Evolutionary conservation across 2,113 vertebrate species (phyloP).

Genomic region (Opisthocomus hoazin): DNA sequence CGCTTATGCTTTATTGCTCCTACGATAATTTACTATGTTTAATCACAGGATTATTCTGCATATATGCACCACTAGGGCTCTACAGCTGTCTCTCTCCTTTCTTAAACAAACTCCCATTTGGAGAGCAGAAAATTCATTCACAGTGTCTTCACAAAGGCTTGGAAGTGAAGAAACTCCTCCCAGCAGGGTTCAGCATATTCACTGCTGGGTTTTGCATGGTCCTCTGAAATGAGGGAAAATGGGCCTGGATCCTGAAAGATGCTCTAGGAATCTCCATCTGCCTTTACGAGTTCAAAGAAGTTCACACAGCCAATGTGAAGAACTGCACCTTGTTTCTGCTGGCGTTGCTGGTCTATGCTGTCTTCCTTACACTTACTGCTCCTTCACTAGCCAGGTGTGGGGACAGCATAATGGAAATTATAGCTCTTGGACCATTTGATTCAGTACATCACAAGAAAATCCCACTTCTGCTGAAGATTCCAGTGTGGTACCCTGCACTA

Average conservation of each 20-base stretch:
- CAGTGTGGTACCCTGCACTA: conserved; percentile 71
- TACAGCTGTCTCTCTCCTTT: conserved; percentile 36
- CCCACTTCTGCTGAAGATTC: conserved; percentile 83
- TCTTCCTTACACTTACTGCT: conserved; percentile 78
- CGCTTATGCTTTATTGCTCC: conserved; percentile 42
- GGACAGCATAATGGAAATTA: conserved; percentile 80
- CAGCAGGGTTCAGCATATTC: background rate
- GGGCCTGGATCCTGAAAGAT: conserved; percentile 51
- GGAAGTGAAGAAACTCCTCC: background rate
- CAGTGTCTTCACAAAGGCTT: background rate
- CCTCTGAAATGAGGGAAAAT: conserved; percentile 32
- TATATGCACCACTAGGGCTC: background rate
- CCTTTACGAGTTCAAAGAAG: conserved; percentile 26
- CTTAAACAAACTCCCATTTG: background rate
- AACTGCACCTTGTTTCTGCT: conserved; percentile 77
- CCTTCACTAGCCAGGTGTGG: conserved; percentile 78
- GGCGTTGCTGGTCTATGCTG: conserved; percentile 75
- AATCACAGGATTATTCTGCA: conserved; percentile 39
- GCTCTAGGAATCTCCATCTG: conserved; percentile 41
- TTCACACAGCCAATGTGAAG: conserved; percentile 36
- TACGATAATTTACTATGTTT: conserved; percentile 4
- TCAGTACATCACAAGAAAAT: conserved; percentile 77
- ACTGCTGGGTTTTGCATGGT: conserved; percentile 28
- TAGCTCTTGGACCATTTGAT: conserved; percentile 73
- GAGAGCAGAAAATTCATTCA: background rate